A percentile compares a stretch with the other conserved stretches of the same genome.
phyloP scores from a whole-genome alignment of 2,888 invertebrate genomes.

The Ligdia adustata region DNA sequence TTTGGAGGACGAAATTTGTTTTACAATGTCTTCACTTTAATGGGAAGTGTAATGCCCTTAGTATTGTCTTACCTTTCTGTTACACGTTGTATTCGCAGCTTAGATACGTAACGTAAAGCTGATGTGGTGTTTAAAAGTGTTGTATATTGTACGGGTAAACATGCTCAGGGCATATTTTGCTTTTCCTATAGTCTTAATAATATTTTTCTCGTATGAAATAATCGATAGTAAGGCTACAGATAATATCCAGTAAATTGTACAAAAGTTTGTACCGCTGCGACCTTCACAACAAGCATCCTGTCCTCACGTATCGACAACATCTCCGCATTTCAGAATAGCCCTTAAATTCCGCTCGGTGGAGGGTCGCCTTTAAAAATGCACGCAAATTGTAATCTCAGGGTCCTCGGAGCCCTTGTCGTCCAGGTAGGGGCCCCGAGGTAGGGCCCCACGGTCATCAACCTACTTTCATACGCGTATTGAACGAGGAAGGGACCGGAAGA shows the following conservation, averaged over 20 bases:
- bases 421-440: constrained; percentile 7
- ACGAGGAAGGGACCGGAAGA: constrained; percentile 11
- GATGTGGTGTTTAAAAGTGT: neutral
- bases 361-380: constrained; percentile 53
- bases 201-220: too few relatives aligned
- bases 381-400: constrained; percentile 38
- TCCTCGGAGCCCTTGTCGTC: neutral
- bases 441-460: neutral
- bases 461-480: constrained; percentile 8
- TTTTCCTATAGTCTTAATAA: too few relatives aligned
- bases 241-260: too few relatives aligned
- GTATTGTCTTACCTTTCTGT: too few relatives aligned
- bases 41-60: too few relatives aligned
- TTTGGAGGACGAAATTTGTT: too few relatives aligned
- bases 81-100: too few relatives aligned
- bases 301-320: constrained; percentile 17
- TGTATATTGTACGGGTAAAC: neutral
- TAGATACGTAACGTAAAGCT: too few relatives aligned
- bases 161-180: too few relatives aligned
- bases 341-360: constrained; percentile 14
- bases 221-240: too few relatives aligned
- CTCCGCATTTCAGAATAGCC: constrained; percentile 11
- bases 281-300: constrained; percentile 1
- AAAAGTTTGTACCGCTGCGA: too few relatives aligned
- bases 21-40: too few relatives aligned